Conservation (phyloP, 2,113 vertebrate species). For the Thinocorus orbignyianus region DNA sequence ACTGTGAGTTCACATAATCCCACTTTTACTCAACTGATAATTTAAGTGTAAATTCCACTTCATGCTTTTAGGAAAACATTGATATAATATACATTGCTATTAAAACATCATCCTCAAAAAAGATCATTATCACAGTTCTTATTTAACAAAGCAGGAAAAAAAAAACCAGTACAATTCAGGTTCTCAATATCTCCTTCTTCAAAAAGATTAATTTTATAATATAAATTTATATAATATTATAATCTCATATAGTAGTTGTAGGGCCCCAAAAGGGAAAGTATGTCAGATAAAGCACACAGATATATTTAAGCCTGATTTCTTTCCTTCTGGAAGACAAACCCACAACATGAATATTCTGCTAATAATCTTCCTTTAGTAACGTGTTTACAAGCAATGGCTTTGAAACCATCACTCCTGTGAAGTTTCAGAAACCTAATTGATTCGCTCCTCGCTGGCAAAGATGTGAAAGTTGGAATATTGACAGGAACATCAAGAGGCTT, state of each 20-base stretch:
- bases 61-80: neutral
- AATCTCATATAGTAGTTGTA: neutral
- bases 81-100: neutral
- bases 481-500: neutral
- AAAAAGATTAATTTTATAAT: neutral
- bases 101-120: neutral
- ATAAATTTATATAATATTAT: neutral
- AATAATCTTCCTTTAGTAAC: neutral
- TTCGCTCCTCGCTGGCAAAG: neutral
- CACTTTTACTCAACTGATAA: slow-evolving; percentile 1
- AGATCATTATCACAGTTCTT: neutral
- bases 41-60: neutral
- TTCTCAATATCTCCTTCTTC: neutral
- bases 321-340: neutral
- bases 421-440: neutral
- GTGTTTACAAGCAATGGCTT: slow-evolving; percentile 1
- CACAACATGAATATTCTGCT: neutral
- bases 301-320: neutral
- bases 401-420: neutral
- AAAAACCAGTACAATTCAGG: neutral
- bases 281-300: neutral
- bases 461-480: neutral
- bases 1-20: neutral
- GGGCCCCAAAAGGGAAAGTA: neutral
- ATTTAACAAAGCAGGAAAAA: neutral